These are phyloP conservation scores for Eurystomus glaucurus DNA, from an alignment of 2,797 vertebrate species.

Conservation along the genomic window DNA sequence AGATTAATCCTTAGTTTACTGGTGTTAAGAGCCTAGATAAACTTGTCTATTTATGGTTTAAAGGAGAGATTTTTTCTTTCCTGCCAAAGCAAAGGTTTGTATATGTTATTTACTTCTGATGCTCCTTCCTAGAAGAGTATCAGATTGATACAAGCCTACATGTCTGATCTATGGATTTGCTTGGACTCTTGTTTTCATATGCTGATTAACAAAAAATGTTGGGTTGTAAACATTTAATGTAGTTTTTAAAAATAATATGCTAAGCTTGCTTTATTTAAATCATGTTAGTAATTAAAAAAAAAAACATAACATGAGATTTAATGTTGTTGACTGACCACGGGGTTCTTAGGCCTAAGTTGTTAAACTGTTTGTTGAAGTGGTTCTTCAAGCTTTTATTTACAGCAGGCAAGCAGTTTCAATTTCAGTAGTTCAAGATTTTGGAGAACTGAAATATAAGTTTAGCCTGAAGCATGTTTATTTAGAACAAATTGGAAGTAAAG, in stretches of 20 bases:
- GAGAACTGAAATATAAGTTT: background rate
- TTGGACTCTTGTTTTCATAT: background rate
- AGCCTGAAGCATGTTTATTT: background rate
- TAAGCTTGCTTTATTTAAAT: background rate
- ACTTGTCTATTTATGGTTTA: background rate
- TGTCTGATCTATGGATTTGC: background rate
- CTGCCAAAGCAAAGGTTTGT: background rate
- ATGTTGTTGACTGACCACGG: accelerated
- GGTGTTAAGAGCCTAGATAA: background rate
- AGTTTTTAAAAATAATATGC: background rate
- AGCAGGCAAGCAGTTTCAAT: background rate
- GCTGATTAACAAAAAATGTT: background rate
- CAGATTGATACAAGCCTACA: background rate
- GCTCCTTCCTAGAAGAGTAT: background rate
- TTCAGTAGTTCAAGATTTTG: background rate
- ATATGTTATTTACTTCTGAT: background rate
- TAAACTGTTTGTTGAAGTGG: background rate
- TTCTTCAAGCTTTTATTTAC: background rate
- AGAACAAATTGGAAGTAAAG: background rate
- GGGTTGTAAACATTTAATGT: background rate
- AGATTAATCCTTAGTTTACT: background rate
- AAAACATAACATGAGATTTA: background rate
- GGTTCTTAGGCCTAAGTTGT: background rate
- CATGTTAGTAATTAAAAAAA: background rate
- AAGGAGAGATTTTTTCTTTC: background rate